These are phyloP conservation scores for Porites australiensis DNA, from an alignment of 64 coral and sea anemone genomes.

Conservation along the genomic window DNA sequence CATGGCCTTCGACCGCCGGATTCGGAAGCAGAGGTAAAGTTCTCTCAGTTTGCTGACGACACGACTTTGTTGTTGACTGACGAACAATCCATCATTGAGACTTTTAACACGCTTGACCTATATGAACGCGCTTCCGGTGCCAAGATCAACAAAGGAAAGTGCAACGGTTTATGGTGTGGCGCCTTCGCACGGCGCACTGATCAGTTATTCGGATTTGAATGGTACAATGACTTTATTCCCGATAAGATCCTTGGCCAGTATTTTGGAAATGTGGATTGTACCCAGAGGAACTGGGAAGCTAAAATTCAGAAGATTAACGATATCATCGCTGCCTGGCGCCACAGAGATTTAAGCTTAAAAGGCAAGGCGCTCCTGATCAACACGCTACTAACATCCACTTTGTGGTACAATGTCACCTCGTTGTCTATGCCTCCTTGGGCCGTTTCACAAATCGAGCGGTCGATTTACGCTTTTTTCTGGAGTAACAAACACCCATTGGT, in stretches of 20 bases:
- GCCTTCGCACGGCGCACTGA: background rate
- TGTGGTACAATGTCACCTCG: constrained; percentile 52
- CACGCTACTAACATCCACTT: background rate
- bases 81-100: background rate
- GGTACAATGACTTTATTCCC: constrained; percentile 47
- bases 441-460: no score
- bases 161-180: constrained; percentile 18
- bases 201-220: background rate
- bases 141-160: constrained; percentile 39
- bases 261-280: constrained; percentile 31
- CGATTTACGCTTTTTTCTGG: no score
- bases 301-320: constrained; percentile 10
- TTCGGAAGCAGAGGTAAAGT: background rate
- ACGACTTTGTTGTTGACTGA: constrained; percentile 12
- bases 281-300: background rate
- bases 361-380: constrained; percentile 34
- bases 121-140: constrained; percentile 57
- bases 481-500: no score
- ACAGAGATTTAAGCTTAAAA: background rate
- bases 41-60: constrained; percentile 48
- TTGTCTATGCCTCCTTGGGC: no score
- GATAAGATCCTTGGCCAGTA: constrained; percentile 40
- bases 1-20: background rate
- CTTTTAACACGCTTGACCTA: background rate
- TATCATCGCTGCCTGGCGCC: background rate